Percentiles rank a stretch among this genome's conserved stretches.
phyloP scores from a whole-genome alignment of 2,113 vertebrate genomes.

The Erpornis zantholeuca region DNA sequence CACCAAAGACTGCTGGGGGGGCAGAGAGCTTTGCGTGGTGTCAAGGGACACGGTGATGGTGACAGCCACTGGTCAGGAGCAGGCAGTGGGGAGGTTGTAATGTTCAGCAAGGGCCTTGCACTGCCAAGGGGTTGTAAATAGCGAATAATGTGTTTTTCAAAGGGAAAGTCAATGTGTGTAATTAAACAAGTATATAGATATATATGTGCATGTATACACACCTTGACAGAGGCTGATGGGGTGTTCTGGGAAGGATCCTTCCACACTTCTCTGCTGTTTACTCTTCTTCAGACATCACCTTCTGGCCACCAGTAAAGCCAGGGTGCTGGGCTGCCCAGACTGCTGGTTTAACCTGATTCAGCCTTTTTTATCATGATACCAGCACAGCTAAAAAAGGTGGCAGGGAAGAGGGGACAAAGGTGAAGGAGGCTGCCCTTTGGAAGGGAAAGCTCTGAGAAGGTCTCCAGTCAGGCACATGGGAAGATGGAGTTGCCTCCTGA shows the following conservation, averaged over 20 bases:
- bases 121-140: background rate
- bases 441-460: background rate
- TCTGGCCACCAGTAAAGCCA: background rate
- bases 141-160: background rate
- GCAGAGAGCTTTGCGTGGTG: background rate
- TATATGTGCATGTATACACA: accelerated
- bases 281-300: background rate
- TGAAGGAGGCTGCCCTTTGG: background rate
- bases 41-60: background rate
- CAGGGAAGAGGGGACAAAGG: background rate
- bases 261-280: background rate
- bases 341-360: background rate
- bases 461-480: background rate
- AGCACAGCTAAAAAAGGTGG: background rate
- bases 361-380: background rate
- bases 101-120: background rate
- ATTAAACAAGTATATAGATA: too few species aligned
- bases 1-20: background rate
- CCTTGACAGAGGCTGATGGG: background rate
- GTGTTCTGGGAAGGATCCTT: background rate
- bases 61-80: background rate
- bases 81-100: background rate
- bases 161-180: background rate
- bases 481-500: background rate
- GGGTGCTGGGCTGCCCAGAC: background rate